Evolutionary conservation across 2,888 invertebrate species (phyloP).

Genomic region (Chorisops tibialis): DNA sequence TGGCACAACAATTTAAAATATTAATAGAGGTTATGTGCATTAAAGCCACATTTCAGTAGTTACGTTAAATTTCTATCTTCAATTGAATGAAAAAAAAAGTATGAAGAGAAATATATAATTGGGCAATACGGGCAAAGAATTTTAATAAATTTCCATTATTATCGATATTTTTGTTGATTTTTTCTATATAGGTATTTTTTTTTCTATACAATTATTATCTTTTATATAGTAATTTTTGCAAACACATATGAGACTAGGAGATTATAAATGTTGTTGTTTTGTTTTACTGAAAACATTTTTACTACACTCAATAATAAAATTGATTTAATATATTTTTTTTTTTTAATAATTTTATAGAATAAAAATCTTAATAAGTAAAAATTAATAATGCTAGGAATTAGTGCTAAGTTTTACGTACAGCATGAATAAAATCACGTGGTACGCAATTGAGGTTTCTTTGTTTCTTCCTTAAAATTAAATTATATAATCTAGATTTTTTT

Average conservation of each 20-base stretch:
- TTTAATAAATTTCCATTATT: no score
- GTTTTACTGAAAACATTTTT: not conserved
- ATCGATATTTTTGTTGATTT: no score
- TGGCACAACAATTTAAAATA: no score
- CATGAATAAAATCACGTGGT: not conserved
- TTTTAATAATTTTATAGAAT: constrained; percentile 9
- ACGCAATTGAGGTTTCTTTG: constrained; percentile 21
- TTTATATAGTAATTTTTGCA: constrained; percentile 4
- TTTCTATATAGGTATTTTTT: constrained; percentile 3
- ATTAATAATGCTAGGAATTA: constrained; percentile 14
- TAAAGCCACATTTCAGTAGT: no score
- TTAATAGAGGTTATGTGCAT: no score
- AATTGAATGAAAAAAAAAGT: not conserved
- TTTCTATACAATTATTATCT: not conserved
- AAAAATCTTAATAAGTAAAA: constrained; percentile 3
- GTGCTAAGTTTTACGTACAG: constrained; percentile 15
- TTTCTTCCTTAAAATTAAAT: not conserved
- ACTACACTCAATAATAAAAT: not conserved
- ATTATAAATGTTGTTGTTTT: constrained; percentile 20
- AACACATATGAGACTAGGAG: constrained; percentile 22
- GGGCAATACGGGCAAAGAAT: no score
- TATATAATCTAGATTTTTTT: not conserved
- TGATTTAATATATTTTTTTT: not conserved
- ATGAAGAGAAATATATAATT: not conserved
- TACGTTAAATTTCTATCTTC: no score